Evolutionary conservation across 2,888 invertebrate species (phyloP).

Genomic region (Isotomurus palustris): DNA sequence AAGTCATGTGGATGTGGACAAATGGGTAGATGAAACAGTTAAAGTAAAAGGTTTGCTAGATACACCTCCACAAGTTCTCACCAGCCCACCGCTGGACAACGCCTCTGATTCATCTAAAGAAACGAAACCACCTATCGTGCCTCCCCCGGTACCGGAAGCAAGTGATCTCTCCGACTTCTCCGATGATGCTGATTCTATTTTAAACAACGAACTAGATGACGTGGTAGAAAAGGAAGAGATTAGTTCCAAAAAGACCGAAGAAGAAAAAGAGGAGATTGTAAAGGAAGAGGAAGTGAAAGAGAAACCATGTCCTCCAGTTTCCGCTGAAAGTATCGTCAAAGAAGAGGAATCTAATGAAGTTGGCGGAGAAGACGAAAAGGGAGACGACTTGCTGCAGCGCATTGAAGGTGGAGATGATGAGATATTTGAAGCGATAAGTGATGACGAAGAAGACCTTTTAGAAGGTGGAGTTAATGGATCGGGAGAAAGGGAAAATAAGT

Average conservation of each 20-base stretch:
- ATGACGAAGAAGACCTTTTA: conserved; percentile 85
- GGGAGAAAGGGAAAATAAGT: conserved; percentile 68
- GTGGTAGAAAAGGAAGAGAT: conserved; percentile 22
- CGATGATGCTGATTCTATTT: conserved; percentile 44
- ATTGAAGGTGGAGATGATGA: no score
- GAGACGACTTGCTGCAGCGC: conserved; percentile 36
- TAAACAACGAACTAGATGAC: conserved; percentile 23
- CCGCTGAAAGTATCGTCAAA: no score
- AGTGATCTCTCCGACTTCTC: conserved; percentile 47
- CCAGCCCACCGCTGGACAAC: no score
- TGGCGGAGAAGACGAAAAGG: conserved; percentile 26
- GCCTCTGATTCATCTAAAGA: no score
- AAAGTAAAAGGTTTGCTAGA: conserved; percentile 17
- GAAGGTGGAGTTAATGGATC: conserved; percentile 79
- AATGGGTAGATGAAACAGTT: conserved; percentile 45
- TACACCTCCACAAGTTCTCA: conserved; percentile 9
- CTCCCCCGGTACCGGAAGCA: no score
- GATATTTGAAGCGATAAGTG: conserved; percentile 70
- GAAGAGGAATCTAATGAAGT: conserved; percentile 9
- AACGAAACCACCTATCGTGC: no score
- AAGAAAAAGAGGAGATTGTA: neutral
- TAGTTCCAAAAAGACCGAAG: neutral
- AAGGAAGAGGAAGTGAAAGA: no score
- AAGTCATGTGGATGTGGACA: conserved; percentile 40
- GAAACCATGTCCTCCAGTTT: no score